phyloP scores from a whole-genome alignment of 2,113 vertebrate genomes.

The Neoarius graeffei region DNA sequence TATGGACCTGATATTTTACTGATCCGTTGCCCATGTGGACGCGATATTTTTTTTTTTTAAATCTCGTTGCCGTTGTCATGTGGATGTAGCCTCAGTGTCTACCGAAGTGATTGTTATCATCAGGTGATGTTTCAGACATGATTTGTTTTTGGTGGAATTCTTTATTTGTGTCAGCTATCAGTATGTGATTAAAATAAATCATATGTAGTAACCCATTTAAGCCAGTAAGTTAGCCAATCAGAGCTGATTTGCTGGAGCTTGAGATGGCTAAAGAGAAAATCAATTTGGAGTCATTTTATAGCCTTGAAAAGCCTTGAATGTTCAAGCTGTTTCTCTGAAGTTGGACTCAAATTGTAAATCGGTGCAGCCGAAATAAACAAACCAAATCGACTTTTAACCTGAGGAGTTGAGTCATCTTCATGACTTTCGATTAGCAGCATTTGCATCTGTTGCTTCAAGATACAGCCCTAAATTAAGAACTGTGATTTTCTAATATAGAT shows the following conservation, averaged over 20 bases:
- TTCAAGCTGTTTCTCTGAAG: background rate
- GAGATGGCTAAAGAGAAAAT: background rate
- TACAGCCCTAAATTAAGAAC: conserved; percentile 6
- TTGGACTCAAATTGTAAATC: background rate
- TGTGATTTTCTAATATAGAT: conserved; percentile 1
- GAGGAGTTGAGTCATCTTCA: background rate
- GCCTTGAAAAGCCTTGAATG: background rate
- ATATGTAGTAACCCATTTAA: background rate
- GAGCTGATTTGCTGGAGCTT: background rate
- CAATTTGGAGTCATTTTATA: background rate
- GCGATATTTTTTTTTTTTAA: too few species aligned
- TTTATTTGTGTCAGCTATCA: background rate
- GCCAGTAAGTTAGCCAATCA: background rate
- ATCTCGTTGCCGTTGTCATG: too few species aligned
- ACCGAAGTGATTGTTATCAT: background rate
- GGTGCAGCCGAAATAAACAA: background rate
- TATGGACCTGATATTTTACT: too few species aligned
- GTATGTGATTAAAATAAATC: background rate
- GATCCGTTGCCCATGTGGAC: too few species aligned
- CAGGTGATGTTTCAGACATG: background rate
- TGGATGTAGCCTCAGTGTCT: too few species aligned
- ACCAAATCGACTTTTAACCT: background rate
- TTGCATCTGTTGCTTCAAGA: conserved; percentile 1
- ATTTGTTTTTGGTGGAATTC: background rate
- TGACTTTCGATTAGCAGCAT: conserved; percentile 4